Evolutionary conservation across 2,888 invertebrate genomes (phyloP).

Genomic region (Diogma glabrata): DNA sequence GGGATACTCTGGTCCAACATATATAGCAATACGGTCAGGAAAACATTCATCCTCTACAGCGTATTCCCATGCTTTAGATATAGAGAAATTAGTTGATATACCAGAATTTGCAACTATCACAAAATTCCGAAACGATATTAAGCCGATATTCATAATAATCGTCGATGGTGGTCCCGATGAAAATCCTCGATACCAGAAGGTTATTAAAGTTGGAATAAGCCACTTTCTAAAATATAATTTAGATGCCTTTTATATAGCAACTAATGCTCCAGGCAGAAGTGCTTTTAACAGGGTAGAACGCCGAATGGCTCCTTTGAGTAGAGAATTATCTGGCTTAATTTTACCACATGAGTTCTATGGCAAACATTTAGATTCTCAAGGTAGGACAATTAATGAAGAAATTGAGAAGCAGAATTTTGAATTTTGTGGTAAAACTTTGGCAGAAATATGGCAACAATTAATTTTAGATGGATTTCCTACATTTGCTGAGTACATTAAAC

Average conservation of each 20-base stretch:
- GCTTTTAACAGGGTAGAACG: constrained; percentile 28
- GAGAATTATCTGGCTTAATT: constrained; percentile 25
- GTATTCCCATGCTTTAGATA: neutral
- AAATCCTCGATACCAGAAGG: constrained; percentile 14
- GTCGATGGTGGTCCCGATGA: neutral
- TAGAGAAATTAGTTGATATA: constrained; percentile 1
- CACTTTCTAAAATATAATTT: constrained; percentile 22
- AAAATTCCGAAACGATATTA: neutral
- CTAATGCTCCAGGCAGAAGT: constrained; percentile 29
- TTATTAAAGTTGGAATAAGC: constrained; percentile 19
- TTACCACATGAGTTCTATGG: constrained; percentile 27
- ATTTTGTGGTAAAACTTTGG: constrained; percentile 25
- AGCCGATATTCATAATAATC: neutral
- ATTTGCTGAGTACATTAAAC: constrained; percentile 9
- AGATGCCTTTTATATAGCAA: constrained; percentile 22
- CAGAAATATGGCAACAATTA: constrained; percentile 24
- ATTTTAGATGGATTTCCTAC: neutral
- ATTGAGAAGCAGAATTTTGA: constrained; percentile 28
- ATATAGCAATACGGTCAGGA: constrained; percentile 23
- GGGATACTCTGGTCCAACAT: neutral
- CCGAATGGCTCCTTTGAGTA: constrained; percentile 28
- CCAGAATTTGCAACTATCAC: constrained; percentile 2
- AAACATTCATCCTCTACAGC: constrained; percentile 10
- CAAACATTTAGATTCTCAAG: constrained; percentile 23
- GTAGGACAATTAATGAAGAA: constrained; percentile 24